phyloP scores from a whole-genome alignment of 35 echinoderm and acorn worm species.

The Hemicentrotus pulcherrimus region DNA sequence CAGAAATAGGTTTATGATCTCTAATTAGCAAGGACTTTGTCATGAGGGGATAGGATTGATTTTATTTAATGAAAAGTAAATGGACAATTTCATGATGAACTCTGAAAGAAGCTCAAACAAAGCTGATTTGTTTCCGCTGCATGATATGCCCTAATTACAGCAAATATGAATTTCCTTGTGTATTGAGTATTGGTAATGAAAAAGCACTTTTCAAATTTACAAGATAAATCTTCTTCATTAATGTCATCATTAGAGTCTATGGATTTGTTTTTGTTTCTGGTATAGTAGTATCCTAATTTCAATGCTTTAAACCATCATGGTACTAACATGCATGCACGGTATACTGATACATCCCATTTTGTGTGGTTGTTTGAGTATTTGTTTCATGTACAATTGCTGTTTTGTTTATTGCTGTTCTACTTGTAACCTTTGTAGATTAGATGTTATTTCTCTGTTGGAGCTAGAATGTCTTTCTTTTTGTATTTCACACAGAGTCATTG shows the following conservation, averaged over 20 bases:
- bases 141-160: slow-evolving; percentile 2
- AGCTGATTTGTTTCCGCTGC: neutral
- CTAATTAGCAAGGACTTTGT: too few relatives aligned
- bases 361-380: neutral
- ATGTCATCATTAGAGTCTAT: neutral
- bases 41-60: too few relatives aligned
- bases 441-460: neutral
- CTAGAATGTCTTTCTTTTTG: too few relatives aligned
- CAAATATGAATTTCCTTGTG: neutral
- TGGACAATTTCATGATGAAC: neutral
- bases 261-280: neutral
- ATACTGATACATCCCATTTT: neutral
- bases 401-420: neutral
- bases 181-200: neutral
- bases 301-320: neutral
- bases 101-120: neutral
- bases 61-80: neutral
- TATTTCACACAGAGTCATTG: too few relatives aligned
- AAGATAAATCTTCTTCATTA: neutral
- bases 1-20: too few relatives aligned
- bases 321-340: neutral
- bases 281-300: neutral
- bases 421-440: neutral
- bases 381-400: neutral
- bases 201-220: neutral